Conservation (phyloP, 2,888 invertebrate genomes). For the Hartigia nigra region DNA sequence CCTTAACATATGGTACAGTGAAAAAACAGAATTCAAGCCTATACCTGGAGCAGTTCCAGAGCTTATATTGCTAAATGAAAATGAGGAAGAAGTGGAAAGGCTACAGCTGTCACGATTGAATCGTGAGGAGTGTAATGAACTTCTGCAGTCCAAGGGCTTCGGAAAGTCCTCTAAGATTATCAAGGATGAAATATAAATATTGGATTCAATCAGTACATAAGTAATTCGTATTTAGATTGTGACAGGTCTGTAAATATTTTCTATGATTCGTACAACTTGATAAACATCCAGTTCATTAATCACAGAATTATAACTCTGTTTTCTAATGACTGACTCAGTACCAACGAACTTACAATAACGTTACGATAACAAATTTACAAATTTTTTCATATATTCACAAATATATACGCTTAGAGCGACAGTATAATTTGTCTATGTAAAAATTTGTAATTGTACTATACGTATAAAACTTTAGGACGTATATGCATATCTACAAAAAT, state of each 20-base stretch:
- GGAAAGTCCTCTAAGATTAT: slow-evolving; percentile 60
- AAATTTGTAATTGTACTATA: not conserved
- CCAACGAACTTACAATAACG: not conserved
- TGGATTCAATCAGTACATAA: not conserved
- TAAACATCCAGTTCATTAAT: not conserved
- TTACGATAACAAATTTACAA: too few relatives aligned
- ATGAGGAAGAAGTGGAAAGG: slow-evolving; percentile 74
- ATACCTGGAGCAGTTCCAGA: slow-evolving; percentile 76
- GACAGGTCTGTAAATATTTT: not conserved
- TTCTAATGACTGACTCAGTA: not conserved
- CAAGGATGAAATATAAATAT: slow-evolving; percentile 67
- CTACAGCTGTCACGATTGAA: slow-evolving; percentile 70
- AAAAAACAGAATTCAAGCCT: slow-evolving; percentile 73
- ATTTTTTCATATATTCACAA: not conserved
- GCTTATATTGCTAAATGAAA: slow-evolving; percentile 70
- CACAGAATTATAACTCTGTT: not conserved
- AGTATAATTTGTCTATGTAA: not conserved
- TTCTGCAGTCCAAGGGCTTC: slow-evolving; percentile 73
- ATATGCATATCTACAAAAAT: not conserved
- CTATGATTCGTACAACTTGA: not conserved
- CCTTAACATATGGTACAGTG: slow-evolving; percentile 41
- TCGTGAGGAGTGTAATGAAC: slow-evolving; percentile 76
- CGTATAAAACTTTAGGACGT: not conserved
- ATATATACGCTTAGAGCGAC: not conserved
- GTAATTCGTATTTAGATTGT: not conserved